Base-by-base conservation (phyloP, 1,140 invertebrate genomes). In the Drosophila seguyi region DNA sequence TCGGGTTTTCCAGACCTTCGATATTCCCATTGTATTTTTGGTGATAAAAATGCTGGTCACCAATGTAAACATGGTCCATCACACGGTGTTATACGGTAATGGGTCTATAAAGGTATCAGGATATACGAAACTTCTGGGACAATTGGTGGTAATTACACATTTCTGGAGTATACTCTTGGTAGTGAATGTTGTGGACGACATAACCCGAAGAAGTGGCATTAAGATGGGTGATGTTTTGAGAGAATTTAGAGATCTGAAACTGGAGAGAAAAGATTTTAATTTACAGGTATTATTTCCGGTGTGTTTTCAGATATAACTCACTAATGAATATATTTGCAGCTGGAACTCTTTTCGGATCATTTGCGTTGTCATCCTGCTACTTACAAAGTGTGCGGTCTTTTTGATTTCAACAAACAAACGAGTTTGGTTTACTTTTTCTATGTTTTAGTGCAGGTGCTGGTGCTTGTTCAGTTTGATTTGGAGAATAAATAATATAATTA, bases 401-500 rank as follows among this genome's bases (percentile, higher is more conserved):
- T 78, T 42, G 65, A 52, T n/a, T 41, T 77, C 3, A 77, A 77
- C 38, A 78, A 77, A 1, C 65, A 52, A 38, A 61, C 74, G 0
- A 62, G 58, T 22, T 38, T 78, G 16, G 42, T 52, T 38, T 78
- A 78, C 39, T 78, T 78, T 38, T 77, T 61, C 20, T 56, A 48
- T 11, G 75, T 57, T 11, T 29, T 78, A 11, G 41, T 78, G 8
- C 42, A 78, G 27, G 75, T 78, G 34, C 38, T 63, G n/a, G 62
- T 78, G 5, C 34, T 78, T 11, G 31, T 69, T 3, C 75, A 78
- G 45, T 78, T 78, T 11, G 65, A 78, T 58, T 31, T 77, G 4
- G 61, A 77, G 36, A 67, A 77, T 38, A 78, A 77, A 2, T 48
- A 66, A 13, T 31, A 50, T 50, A 4, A 31, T n/a, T 6, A 27